Evolutionary conservation across 2,797 vertebrate species (phyloP), one percentile per base, ranked within the genome.

Genomic region (Muscicapa striata): DNA sequence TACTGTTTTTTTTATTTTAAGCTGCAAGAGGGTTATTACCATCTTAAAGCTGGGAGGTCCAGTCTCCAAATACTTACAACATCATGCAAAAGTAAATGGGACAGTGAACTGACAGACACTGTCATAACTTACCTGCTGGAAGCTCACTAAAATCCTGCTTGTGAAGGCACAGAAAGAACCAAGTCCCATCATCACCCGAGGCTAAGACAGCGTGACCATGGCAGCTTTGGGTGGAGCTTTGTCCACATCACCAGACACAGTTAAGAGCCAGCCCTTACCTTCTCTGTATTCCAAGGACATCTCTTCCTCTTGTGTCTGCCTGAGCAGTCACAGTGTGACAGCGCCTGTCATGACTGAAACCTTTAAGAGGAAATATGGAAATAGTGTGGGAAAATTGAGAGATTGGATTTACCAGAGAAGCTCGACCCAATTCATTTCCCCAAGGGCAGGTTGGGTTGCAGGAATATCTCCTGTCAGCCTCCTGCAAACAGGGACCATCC

Each of bases 1-100:
- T 94, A 92, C 93, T 55, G 41, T 52, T 81, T 43, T 54, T 87
- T 93, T 87, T 87, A 77, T 92, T 94, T 94, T 97, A 97, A 96
- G 90, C 96, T 95, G 94, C 82, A 89, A 48, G 91, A 91, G 48
- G 41, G 72, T 97, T 94, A 96, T 95, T 96, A 89, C 87, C 66
- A 81, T 94, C 82, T 78, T 94, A 93, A 93, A 91, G 75, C 73
- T 68, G 72, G 72, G 62, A 95, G 90, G 81, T 90, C 78, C 49
- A 48, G 61, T 54, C 84, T 92, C 82, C 84, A 96, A 95, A 96
- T 96, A 86, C 88, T 46, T 90, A 9, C 58, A 93, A 89, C 17
- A n/a, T 92, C 79, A 63, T 63, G 68, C 82, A 78, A 38, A 93
- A 95, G 74, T 63, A 95, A 97, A 80, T 80, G 92, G 94, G 86